These are phyloP conservation scores for Polylopha cassiicola DNA, from an alignment of 2,888 invertebrate species.

Conservation along the genomic window DNA sequence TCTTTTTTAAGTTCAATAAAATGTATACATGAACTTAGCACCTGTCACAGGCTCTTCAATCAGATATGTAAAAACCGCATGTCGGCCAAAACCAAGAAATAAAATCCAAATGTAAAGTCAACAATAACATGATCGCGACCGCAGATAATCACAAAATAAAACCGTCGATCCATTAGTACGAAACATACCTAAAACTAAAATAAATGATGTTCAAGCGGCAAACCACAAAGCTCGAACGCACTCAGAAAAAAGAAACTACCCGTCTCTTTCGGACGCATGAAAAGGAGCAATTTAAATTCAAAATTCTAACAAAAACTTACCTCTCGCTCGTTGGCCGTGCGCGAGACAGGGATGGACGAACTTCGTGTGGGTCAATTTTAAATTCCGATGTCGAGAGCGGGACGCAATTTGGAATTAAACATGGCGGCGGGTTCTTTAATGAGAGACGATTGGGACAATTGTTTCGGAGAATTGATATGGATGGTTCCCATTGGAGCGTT, in stretches of 20 bases:
- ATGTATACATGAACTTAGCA: too few species aligned
- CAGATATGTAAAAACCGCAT: too few species aligned
- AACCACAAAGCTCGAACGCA: conserved; percentile 29
- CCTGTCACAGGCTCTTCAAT: too few species aligned
- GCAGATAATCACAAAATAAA: conserved; percentile 11
- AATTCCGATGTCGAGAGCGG: conserved; percentile 38
- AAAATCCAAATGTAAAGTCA: conserved; percentile 4
- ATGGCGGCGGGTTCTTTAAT: conserved; percentile 30
- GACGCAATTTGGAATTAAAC: conserved; percentile 29
- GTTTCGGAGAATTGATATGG: conserved; percentile 29
- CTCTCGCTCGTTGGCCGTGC: conserved; percentile 13
- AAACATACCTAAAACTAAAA: conserved; percentile 8
- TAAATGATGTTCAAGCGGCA: conserved; percentile 22
- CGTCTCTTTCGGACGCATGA: conserved; percentile 28
- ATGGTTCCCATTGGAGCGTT: conserved; percentile 21
- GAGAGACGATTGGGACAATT: conserved; percentile 39
- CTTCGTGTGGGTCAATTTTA: conserved; percentile 31
- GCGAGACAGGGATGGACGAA: conserved; percentile 32
- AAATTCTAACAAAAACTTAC: conserved; percentile 37
- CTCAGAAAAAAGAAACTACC: conserved; percentile 14
- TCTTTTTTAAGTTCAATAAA: too few species aligned
- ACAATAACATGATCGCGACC: conserved; percentile 20
- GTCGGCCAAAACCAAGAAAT: too few species aligned
- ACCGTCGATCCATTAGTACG: conserved; percentile 2
- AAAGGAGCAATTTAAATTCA: conserved; percentile 33